phyloP scores from a whole-genome alignment of 1,140 invertebrate genomes.

The Brachionus calyciflorus region DNA sequence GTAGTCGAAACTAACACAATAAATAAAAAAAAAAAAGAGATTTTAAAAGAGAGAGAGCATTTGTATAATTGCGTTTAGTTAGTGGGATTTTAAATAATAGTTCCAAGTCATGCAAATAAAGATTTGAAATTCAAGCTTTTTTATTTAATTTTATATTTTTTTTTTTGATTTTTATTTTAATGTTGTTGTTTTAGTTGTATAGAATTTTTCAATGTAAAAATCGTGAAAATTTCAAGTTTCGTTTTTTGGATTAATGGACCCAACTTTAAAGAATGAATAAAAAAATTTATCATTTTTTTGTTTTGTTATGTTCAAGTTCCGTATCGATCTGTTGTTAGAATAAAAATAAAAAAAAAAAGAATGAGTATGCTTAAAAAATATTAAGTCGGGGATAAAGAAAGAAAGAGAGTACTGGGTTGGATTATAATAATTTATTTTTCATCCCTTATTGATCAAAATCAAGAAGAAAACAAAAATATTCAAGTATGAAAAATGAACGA shows the following conservation, averaged over 20 bases:
- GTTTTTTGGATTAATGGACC: slow-evolving; percentile 32
- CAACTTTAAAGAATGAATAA: too few species aligned
- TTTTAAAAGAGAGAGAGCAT: slow-evolving; percentile 3
- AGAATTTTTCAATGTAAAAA: not conserved
- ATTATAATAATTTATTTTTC: slow-evolving; percentile 43
- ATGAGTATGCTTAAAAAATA: not conserved
- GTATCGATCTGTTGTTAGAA: slow-evolving; percentile 17
- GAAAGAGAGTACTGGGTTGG: too few species aligned
- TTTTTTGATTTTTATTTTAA: slow-evolving; percentile 27
- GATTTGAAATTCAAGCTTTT: slow-evolving; percentile 35
- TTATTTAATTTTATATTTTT: too few species aligned
- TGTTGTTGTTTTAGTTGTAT: not conserved
- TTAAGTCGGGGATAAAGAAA: too few species aligned
- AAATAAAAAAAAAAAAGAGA: slow-evolving; percentile 5
- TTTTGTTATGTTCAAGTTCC: not conserved
- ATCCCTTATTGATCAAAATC: slow-evolving; percentile 41
- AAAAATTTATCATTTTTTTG: too few species aligned
- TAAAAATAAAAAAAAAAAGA: not conserved
- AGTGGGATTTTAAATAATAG: slow-evolving; percentile 38
- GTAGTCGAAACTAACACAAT: too few species aligned
- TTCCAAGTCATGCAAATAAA: slow-evolving; percentile 37
- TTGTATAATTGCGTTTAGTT: slow-evolving; percentile 12
- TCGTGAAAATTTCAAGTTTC: not conserved
- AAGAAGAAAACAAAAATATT: too few species aligned
- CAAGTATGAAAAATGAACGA: slow-evolving; percentile 37